Evolutionary conservation across 2,113 vertebrate species (phyloP), one percentile per base, ranked within the genome.

Genomic region (Haplochromis burtoni): DNA sequence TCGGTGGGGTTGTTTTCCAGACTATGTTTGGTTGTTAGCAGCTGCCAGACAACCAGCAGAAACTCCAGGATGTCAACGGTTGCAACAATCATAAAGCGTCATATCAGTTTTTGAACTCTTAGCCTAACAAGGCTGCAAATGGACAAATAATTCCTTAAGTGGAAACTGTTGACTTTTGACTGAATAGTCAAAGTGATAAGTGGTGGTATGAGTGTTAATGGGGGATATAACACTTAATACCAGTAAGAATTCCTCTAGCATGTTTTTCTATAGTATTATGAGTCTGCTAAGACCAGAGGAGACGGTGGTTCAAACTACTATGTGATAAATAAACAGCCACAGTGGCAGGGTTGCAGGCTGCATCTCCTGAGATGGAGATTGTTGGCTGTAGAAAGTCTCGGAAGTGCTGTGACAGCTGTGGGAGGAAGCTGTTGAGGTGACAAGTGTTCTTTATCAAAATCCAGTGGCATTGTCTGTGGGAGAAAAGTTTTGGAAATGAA

Each of bases 401-500:
- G n/a, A 73, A 81, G 76, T 57, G 21, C 8, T 9, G 17, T 85
- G 91, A 91, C 90, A 90, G 87, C 84, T 92, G 82, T 21, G 81
- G 84, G 80, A 85, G 61, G 85, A 88, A 88, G 82, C 83, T 84
- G 82, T 80, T 86, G 86, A 61, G 81, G 29, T 93, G 92, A 92
- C 87, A 87, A 90, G 90, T 76, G 85, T 66, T 91, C 88, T 91
- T 90, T 80, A 89, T 94, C 91, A 89, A 89, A 90, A 86, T 87
- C 88, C 81, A 85, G 54, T 45, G 47, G 29, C 24, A 17, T 90
- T 86, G 83, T 91, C 68, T 83, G 80, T 88, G 35, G 85, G 80
- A 89, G 68, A 87, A 93, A 91, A 84, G 84, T 92, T 91, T 84
- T 29, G 81, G 47, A 90, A 91, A 92, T 89, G 86, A 92, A 93